phyloP scores from a whole-genome alignment of 2,113 vertebrate species.

The Cacatua alba region DNA sequence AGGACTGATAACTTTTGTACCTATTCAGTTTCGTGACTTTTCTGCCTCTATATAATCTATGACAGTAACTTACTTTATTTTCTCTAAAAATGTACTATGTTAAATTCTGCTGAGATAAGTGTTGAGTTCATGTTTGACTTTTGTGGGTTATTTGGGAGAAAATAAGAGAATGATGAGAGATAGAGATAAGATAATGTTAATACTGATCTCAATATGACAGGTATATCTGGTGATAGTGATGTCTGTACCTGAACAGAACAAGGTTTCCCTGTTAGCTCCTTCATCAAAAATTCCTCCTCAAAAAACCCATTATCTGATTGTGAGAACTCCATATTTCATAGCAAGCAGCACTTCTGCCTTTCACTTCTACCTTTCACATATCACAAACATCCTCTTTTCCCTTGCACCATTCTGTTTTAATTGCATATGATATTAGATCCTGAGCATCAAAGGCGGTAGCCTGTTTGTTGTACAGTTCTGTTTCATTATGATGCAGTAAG shows the following conservation, averaged over 20 bases:
- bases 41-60: neutral
- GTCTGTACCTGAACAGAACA: neutral
- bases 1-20: neutral
- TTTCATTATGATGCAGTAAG: neutral
- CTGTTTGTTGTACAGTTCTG: neutral
- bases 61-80: neutral
- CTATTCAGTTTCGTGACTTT: neutral
- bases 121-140: neutral
- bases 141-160: neutral
- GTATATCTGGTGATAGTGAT: neutral
- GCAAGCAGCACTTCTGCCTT: neutral
- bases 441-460: neutral
- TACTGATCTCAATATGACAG: neutral
- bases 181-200: neutral
- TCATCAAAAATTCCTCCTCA: neutral
- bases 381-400: neutral
- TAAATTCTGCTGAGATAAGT: neutral
- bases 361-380: neutral
- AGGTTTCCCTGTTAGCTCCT: neutral
- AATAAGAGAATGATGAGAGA: neutral
- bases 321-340: neutral
- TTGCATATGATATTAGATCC: neutral
- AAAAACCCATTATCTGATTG: rapidly evolving
- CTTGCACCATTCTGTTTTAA: neutral
- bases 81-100: neutral